A percentile compares a stretch with the other conserved stretches of the same genome.
phyloP scores from a whole-genome alignment of 2,797 vertebrate species.

The Macropus fuliginosus region DNA sequence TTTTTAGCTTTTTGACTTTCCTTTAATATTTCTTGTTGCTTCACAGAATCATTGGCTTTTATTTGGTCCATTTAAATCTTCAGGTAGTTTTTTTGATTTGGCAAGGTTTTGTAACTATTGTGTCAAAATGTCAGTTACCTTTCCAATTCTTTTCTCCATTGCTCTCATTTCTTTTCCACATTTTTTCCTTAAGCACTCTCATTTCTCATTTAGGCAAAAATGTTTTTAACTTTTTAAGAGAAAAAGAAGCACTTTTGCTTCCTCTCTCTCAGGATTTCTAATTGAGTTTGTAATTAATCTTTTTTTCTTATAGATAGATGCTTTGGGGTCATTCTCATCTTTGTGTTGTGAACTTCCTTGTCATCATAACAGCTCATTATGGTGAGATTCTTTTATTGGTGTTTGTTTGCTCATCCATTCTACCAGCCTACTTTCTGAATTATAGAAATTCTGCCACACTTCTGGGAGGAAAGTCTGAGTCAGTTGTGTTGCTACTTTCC shows the following conservation, averaged over 20 bases:
- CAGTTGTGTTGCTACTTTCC: not conserved
- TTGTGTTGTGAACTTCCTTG: not conserved
- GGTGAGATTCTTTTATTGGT: not conserved
- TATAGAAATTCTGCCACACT: not conserved
- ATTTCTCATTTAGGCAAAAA: too few relatives aligned
- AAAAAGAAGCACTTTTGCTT: not conserved
- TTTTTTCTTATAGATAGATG: not conserved
- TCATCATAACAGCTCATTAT: not conserved
- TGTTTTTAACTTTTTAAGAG: too few relatives aligned
- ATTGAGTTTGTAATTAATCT: not conserved
- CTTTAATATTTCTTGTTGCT: not conserved
- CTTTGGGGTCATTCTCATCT: not conserved
- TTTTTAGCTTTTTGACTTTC: not conserved
- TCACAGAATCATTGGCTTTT: not conserved
- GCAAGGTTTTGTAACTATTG: not conserved
- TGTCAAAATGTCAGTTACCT: not conserved
- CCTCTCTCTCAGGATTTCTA: not conserved
- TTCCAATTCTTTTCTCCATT: not conserved
- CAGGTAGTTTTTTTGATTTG: not conserved
- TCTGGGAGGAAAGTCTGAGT: not conserved
- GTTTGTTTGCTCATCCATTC: too few relatives aligned
- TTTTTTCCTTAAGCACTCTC: not conserved
- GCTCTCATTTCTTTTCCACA: not conserved
- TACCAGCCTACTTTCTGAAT: not conserved
- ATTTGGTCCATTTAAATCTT: not conserved